Base-by-base conservation (phyloP, 2,113 vertebrate species). In the Sus scrofa region DNA sequence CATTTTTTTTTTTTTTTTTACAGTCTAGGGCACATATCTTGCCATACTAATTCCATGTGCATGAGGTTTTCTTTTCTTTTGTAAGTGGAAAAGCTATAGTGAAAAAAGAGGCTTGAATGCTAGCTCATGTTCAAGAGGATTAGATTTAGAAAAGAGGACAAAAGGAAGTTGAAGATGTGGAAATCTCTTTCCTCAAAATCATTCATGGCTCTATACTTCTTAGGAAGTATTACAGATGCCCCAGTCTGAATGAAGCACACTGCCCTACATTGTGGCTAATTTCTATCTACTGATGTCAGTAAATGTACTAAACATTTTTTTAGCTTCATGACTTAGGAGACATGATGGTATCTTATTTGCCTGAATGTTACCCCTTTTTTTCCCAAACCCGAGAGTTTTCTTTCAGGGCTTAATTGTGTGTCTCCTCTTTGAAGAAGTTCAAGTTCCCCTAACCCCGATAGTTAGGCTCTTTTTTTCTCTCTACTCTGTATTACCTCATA, bases 111-210 rank as follows among this genome's bases (percentile, higher is more conserved):
- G 34, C 8, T 95, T 93, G 70, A 68, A 18, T 79, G 20, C 58
- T 90, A 11, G 22, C 54, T 89, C 12, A 22, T 84, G 19, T 83
- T 73, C 12, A 79, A 54, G 30, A 34, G 74, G 11, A 32, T 73
- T 2, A 34, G 32, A 11, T 84, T 81, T 95, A 89, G 75, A 83
- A 92, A 62, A 16, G 91, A 97, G 22, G 60, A 70, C 30, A 39
- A 58, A 73, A 50, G 44, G 14, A 92, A 86, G 62, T 44, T 63
- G 26, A 81, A 82, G 32, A 74, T 89, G 37, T 63, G 39, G 52
- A 87, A 83, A 91, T 50, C 24, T 7, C 16, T 78, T 83, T 65
- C 27, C 27, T 95, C 63, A 37, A 18, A 73, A 50, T 89, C 30
- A 60, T 68, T 92, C 2, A 10, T 34, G 62, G 19, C 50, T 71